phyloP scores from a whole-genome alignment of 2,113 vertebrate genomes.

The Otolemur garnettii region DNA sequence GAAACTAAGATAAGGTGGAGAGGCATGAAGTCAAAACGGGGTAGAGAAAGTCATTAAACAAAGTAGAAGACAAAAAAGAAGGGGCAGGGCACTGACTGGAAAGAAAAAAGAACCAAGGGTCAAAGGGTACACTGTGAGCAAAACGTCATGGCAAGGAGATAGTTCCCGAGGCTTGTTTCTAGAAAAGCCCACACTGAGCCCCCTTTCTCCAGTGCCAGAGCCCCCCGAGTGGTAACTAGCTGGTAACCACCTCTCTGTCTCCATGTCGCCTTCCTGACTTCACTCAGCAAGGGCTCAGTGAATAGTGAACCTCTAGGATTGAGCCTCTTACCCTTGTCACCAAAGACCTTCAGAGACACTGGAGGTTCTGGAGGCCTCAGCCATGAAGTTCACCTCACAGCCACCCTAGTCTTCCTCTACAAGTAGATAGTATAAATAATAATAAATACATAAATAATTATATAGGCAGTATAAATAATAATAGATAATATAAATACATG shows the following conservation, averaged over 20 bases:
- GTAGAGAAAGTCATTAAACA: neutral
- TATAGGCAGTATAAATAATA: too few relatives aligned
- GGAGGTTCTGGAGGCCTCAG: neutral
- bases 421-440: neutral
- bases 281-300: neutral
- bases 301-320: neutral
- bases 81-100: neutral
- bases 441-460: too few relatives aligned
- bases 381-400: too few relatives aligned
- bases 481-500: neutral
- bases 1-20: neutral
- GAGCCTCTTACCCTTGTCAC: fast-evolving
- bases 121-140: neutral
- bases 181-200: neutral
- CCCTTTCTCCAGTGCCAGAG: neutral
- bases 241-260: neutral
- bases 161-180: neutral
- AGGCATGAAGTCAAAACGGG: neutral
- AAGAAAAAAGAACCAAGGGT: neutral
- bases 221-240: neutral
- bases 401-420: neutral
- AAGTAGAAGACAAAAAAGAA: neutral
- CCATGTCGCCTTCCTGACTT: neutral
- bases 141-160: neutral
- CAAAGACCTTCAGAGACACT: neutral